Conservation (phyloP, 2,797 vertebrate species). For the Gallinago nigripennis region DNA sequence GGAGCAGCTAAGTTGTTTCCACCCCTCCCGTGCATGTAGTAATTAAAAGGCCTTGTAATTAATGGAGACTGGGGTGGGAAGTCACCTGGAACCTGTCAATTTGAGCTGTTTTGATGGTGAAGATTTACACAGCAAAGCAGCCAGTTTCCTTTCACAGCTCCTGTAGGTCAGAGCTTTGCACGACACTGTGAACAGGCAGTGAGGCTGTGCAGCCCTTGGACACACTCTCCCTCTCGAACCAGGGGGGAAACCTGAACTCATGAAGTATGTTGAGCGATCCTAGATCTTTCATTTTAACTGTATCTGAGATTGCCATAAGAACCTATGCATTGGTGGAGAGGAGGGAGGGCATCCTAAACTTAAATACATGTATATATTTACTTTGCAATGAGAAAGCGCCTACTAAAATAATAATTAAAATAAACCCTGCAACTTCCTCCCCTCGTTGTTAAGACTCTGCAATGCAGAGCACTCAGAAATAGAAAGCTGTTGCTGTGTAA, state of each 20-base stretch:
- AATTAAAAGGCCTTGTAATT: constrained; percentile 51
- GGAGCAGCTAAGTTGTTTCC: not conserved
- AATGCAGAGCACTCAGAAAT: not conserved
- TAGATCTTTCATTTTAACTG: not conserved
- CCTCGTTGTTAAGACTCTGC: not conserved
- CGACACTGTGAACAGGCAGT: not conserved
- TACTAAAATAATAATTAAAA: not conserved
- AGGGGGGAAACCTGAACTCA: not conserved
- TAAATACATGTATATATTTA: not conserved
- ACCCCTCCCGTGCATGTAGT: not conserved
- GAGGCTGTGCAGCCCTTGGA: not conserved
- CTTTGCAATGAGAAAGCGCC: not conserved
- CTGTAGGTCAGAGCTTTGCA: not conserved
- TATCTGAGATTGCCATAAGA: not conserved
- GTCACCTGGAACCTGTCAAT: constrained; percentile 13
- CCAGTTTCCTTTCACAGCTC: not conserved
- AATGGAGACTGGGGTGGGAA: not conserved
- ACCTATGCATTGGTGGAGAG: fast-evolving
- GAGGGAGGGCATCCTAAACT: not conserved
- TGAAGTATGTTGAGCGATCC: not conserved
- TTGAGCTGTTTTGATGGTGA: not conserved
- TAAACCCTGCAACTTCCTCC: not conserved
- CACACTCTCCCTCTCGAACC: not conserved
- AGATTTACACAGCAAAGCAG: not conserved
- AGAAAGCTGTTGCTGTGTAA: not conserved